These are phyloP conservation scores for Psammodynastes pulverulentus DNA, from an alignment of 2,113 vertebrate genomes.

Conservation along the genomic window DNA sequence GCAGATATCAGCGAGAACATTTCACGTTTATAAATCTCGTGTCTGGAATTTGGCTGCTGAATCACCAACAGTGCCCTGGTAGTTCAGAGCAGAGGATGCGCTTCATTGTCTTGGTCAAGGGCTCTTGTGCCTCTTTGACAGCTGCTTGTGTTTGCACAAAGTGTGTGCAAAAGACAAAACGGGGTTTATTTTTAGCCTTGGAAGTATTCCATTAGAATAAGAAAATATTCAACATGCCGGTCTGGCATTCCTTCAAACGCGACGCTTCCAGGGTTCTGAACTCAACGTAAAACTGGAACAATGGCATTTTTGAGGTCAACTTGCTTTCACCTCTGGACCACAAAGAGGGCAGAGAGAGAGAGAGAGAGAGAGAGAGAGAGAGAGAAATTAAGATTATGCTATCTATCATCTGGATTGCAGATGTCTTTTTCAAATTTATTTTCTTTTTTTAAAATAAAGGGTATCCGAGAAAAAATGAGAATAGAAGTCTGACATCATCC, in stretches of 20 bases:
- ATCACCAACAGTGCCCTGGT: not conserved
- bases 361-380: not conserved
- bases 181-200: not conserved
- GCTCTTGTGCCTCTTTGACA: not conserved
- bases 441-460: not conserved
- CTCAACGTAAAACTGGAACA: not conserved
- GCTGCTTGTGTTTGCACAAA: not conserved
- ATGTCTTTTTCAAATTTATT: not conserved
- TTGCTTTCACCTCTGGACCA: not conserved
- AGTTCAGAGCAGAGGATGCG: not conserved
- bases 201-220: not conserved
- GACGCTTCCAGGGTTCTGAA: not conserved
- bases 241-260: not conserved
- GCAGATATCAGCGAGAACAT: not conserved
- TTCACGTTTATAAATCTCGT: not conserved
- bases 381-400: not conserved
- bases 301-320: not conserved
- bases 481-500: not conserved
- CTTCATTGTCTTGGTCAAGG: not conserved
- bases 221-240: not conserved
- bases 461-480: not conserved
- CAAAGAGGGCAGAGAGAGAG: not conserved
- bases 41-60: not conserved
- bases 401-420: not conserved
- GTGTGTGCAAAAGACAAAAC: not conserved